These are phyloP conservation scores for Apis dorsata DNA, from an alignment of 1,140 invertebrate species.

Conservation along the genomic window DNA sequence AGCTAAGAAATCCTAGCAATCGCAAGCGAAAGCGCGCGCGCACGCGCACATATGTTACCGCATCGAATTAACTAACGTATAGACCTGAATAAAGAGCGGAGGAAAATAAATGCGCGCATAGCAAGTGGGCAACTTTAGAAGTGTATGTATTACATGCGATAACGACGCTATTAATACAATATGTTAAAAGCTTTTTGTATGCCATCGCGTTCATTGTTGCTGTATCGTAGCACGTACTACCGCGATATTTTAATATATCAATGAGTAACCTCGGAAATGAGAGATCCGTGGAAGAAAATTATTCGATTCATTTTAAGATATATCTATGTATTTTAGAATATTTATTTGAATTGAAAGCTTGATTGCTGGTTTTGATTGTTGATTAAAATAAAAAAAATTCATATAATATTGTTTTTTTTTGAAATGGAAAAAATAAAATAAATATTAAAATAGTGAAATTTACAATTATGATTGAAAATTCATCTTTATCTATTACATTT, in stretches of 20 bases:
- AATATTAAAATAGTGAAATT: too few species aligned
- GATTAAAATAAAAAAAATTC: too few species aligned
- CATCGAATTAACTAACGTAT: conserved; percentile 26
- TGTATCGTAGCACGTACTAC: neutral
- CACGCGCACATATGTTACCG: neutral
- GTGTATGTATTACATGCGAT: conserved; percentile 13
- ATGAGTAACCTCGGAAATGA: neutral
- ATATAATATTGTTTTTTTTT: too few species aligned
- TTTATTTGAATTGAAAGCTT: too few species aligned
- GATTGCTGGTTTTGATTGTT: too few species aligned
- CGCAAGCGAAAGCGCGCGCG: neutral
- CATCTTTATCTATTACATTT: too few species aligned
- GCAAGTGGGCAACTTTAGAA: neutral
- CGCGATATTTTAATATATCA: conserved; percentile 19
- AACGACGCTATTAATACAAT: conserved; percentile 33
- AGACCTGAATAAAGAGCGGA: conserved; percentile 4
- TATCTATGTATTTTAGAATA: too few species aligned
- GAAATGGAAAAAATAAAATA: too few species aligned
- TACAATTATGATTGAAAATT: too few species aligned
- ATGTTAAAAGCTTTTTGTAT: conserved; percentile 31
- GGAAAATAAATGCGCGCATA: conserved; percentile 11
- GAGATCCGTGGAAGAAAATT: neutral
- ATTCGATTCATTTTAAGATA: neutral
- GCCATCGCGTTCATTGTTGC: conserved; percentile 15
- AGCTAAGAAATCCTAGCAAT: conserved; percentile 6